Evolutionary conservation across 1,140 invertebrate species (phyloP), one percentile per base, ranked within the genome.

Genomic region (Hyposmocoma kahamanoa): DNA sequence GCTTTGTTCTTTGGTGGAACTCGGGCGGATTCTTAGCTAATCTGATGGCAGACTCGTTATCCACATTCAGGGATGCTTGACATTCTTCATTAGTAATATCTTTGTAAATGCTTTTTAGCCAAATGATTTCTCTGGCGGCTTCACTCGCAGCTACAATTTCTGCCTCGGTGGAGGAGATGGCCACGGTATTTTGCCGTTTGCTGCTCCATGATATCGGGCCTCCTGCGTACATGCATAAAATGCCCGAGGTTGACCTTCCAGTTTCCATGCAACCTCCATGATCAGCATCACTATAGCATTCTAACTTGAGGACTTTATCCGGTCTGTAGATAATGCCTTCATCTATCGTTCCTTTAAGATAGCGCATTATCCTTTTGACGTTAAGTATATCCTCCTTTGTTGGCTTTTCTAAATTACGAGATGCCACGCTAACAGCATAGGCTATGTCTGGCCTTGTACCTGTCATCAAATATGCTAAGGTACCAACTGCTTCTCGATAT

Each of bases 401-500:
- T n/a, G n/a, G n/a, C n/a, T n/a, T n/a, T n/a, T n/a, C n/a, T n/a
- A n/a, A n/a, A n/a, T n/a, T n/a, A n/a, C n/a, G n/a, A n/a, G n/a
- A n/a, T n/a, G n/a, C n/a, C n/a, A n/a, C n/a, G n/a, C n/a, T n/a
- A n/a, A n/a, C n/a, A n/a, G n/a, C n/a, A n/a, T n/a, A n/a, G n/a
- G n/a, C n/a, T n/a, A n/a, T n/a, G n/a, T n/a, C n/a, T n/a, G n/a
- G 76, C 59, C 81, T 73, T 10, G 80, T 77, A 5, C 64, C 61
- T 26, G 64, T 47, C 70, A 80, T 50, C n/a, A 50, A 19, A 43
- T 72, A 81, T 59, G 84, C 72, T 17, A 84, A 39, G 13, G 71
- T 53, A 45, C 78, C 76, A 41, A 84, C 60, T 22, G 58, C 64
- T 68, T 83, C 44, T 51, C 70, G 52, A 43, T 80, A 79, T 9